phyloP scores from a whole-genome alignment of 1,140 invertebrate species.

The Diorhabda sublineata region DNA sequence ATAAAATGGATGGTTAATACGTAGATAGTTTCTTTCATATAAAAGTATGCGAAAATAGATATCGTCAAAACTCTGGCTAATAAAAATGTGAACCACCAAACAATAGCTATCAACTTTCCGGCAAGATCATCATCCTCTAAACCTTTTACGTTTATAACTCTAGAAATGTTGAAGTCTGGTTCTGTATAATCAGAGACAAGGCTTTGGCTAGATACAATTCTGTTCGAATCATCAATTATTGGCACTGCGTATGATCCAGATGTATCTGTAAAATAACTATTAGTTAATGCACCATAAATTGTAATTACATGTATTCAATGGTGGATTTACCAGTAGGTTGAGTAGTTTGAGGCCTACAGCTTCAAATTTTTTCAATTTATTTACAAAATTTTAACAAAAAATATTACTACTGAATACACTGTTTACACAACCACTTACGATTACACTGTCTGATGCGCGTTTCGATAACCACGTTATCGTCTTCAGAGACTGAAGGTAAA shows the following conservation, averaged over 20 bases:
- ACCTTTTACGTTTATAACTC: slow-evolving; percentile 31
- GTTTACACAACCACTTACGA: too few relatives aligned
- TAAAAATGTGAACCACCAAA: slow-evolving; percentile 70
- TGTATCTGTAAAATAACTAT: too few relatives aligned
- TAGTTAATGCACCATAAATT: too few relatives aligned
- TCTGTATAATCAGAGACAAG: slow-evolving; percentile 9
- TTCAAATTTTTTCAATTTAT: too few relatives aligned
- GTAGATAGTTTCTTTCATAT: slow-evolving; percentile 52
- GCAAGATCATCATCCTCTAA: slow-evolving; percentile 59
- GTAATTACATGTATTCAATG: too few relatives aligned
- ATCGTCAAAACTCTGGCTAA: slow-evolving; percentile 63
- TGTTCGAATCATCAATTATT: slow-evolving; percentile 24
- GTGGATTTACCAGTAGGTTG: too few relatives aligned
- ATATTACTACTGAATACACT: too few relatives aligned
- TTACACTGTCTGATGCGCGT: too few relatives aligned
- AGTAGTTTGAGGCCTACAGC: too few relatives aligned
- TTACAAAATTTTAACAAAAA: too few relatives aligned
- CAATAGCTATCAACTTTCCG: slow-evolving; percentile 60
- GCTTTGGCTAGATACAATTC: slow-evolving; percentile 7
- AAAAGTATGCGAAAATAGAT: slow-evolving; percentile 65
- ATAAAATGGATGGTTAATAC: slow-evolving; percentile 35
- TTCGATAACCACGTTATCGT: too few relatives aligned
- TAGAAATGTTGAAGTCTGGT: slow-evolving; percentile 31
- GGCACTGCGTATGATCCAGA: slow-evolving; percentile 7
- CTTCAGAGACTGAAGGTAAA: too few relatives aligned